Evolutionary conservation across 2,888 invertebrate genomes (phyloP).

Genomic region (Galeruca laticollis): DNA sequence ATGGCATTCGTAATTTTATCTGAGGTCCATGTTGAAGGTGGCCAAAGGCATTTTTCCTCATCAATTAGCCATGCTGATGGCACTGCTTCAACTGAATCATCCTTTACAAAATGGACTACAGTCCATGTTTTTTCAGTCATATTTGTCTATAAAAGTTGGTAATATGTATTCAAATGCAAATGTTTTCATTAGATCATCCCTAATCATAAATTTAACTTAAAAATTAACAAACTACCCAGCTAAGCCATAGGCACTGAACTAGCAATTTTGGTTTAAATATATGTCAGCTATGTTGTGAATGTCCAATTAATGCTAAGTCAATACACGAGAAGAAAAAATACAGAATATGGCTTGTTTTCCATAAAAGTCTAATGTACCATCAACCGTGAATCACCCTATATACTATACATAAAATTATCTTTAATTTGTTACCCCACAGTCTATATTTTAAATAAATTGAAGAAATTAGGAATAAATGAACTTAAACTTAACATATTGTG

Average conservation of each 20-base stretch:
- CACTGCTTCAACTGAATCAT: conserved; percentile 28
- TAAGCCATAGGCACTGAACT: conserved; percentile 6
- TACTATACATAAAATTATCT: no score
- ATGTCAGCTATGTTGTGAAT: no score
- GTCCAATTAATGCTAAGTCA: no score
- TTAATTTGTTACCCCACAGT: no score
- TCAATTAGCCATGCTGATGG: conserved; percentile 22
- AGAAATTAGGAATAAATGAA: no score
- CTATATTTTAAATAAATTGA: no score
- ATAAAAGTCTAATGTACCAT: no score
- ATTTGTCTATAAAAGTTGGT: conserved; percentile 16
- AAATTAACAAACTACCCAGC: no score
- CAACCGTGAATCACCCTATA: no score
- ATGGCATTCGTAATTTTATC: no score
- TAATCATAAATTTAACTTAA: conserved; percentile 6
- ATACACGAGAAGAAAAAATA: no score
- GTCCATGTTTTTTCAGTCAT: conserved; percentile 27
- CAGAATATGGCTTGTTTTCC: no score
- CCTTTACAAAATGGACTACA: conserved; percentile 27
- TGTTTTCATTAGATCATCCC: conserved; percentile 9
- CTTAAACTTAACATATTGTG: conserved; percentile 12
- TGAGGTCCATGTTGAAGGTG: conserved; percentile 20
- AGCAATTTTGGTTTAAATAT: not conserved
- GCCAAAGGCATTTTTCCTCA: conserved; percentile 27
- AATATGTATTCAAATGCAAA: conserved; percentile 6